Base-by-base conservation (phyloP, 2,797 vertebrate genomes). In the Sebastes iracundus region DNA sequence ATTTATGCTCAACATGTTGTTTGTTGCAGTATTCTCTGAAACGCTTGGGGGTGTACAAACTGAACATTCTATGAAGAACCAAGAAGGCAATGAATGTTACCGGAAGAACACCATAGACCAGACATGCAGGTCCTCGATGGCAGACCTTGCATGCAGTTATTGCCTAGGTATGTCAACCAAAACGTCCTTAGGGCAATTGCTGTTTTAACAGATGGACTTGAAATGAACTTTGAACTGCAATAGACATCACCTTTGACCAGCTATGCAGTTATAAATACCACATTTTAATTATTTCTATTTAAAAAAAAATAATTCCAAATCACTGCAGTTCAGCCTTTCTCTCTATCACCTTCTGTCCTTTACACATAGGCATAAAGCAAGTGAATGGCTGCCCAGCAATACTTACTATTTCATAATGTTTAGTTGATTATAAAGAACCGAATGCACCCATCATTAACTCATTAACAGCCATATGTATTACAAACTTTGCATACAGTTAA, bases 401-500 rank as follows among this genome's bases (percentile, higher is more conserved):
- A 30, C 18, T 33, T 11, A 46, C 22, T 52, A 30, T 74, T 74
- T 70, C 60, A 38, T 28, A 38, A 18, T 23, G 25, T 72, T 78
- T 60, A 30, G 18, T 33, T 5, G 27, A 38, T 74, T 55, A 58
- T 69, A 35, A 52, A 75, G 58, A 35, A 6, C 28, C 35, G 25
- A 55, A 56, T 22, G 16, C 16, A 66, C 22, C 27, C 46, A 1
- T 53, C 82, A 82, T 79, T 77, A 84, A 60, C 58, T 79, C 33
- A 42, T 42, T 42, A 42, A 42, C 59, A 72, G 32, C 52, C 58
- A 72, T 72, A 52, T 72, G 63, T 38, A 77, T 56, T 55, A 33
- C 33, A 70, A 81, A 72, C 33, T 70, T 60, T 73, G 42, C 52
- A 38, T 32, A 70, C 28, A 66, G 66, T 76, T 78, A 63, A 79